Conservation (phyloP, 2,113 vertebrate genomes). For the Varanus komodoensis region DNA sequence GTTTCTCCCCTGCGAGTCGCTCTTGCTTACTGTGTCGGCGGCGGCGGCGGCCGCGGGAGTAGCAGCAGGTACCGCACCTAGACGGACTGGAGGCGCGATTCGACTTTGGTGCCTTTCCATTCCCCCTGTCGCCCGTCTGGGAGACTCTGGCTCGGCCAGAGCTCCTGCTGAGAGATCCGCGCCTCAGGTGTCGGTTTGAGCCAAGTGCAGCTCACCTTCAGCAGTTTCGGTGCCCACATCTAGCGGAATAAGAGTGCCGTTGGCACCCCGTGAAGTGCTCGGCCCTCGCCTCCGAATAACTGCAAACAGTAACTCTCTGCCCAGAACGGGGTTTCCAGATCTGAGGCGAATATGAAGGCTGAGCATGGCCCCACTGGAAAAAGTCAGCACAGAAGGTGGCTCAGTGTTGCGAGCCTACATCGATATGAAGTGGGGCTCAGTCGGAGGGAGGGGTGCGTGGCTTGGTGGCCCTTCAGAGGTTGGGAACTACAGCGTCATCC, state of each 20-base stretch:
- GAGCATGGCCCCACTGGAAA: background rate
- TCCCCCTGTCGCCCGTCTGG: background rate
- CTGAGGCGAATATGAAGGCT: background rate
- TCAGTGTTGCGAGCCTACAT: no score
- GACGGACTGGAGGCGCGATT: background rate
- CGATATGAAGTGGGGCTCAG: no score
- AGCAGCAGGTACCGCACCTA: background rate
- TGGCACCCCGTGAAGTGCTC: background rate
- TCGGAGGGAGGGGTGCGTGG: background rate
- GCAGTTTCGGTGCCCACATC: background rate
- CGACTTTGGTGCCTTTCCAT: background rate
- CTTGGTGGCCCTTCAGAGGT: background rate
- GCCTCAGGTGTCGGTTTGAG: background rate
- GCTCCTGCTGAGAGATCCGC: background rate
- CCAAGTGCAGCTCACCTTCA: background rate
- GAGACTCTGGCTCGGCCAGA: background rate
- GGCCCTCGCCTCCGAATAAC: background rate
- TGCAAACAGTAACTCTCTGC: background rate
- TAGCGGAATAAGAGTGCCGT: background rate
- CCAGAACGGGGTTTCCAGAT: background rate
- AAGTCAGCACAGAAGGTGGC: no score
- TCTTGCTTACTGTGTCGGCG: background rate
- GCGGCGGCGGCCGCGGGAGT: no score
- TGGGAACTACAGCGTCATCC: background rate
- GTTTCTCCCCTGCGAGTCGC: background rate